Percentiles rank a stretch among this genome's conserved stretches.
These are phyloP conservation scores for Laterallus jamaicensis DNA, from an alignment of 2,113 vertebrate genomes.

Conservation along the genomic window DNA sequence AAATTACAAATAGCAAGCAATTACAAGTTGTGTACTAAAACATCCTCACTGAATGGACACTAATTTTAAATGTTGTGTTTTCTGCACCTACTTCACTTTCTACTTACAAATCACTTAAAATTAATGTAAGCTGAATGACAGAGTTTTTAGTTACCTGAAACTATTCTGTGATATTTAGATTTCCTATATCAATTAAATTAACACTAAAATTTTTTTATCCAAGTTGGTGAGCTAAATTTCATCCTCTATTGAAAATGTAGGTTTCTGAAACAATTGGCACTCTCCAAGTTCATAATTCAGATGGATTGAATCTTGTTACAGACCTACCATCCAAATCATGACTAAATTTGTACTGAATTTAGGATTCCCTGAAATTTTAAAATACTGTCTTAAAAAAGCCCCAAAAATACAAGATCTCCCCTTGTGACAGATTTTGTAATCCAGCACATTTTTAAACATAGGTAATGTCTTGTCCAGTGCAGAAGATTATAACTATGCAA, in stretches of 20 bases:
- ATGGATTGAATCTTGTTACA: background rate
- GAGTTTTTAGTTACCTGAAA: background rate
- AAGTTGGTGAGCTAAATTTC: background rate
- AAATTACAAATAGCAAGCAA: background rate
- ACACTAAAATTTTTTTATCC: background rate
- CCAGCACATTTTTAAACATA: background rate
- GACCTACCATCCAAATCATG: background rate
- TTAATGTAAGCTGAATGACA: background rate
- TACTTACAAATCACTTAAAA: background rate
- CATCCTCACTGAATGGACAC: background rate
- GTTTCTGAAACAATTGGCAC: background rate
- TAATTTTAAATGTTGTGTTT: background rate
- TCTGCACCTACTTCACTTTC: background rate
- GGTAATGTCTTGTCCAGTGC: background rate
- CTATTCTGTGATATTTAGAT: background rate
- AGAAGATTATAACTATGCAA: constrained; percentile 14
- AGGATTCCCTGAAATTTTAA: background rate
- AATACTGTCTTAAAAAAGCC: background rate
- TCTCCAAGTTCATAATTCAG: background rate
- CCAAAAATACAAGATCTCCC: background rate
- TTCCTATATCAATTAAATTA: background rate
- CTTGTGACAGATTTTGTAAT: background rate
- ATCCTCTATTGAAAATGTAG: background rate
- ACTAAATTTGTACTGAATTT: background rate
- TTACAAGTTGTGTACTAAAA: background rate